Evolutionary conservation across 1,140 invertebrate genomes (phyloP), one percentile per base, ranked within the genome.

Genomic region (Lepidostoma basale): DNA sequence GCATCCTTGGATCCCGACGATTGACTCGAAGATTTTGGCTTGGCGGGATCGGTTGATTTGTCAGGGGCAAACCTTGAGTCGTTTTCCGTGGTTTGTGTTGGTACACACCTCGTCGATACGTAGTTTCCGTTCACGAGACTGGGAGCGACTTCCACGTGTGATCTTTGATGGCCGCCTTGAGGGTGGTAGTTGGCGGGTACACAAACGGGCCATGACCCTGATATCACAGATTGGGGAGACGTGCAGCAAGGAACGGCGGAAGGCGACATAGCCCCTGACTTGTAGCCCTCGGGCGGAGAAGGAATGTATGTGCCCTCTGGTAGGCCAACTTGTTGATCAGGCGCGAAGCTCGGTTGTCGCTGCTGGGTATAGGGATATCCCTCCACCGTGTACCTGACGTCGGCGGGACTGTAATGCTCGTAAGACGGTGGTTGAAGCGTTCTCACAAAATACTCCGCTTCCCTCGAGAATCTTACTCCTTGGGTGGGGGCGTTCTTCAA

Each of bases 331-430:
- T 81, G n/a, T 77, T 78, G 62, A 78, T 81, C 20, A 75, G 73
- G 40, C 68, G 75, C 78, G 73, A 77, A 83, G 25, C 79, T 79
- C 62, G 82, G 80, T 67, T 81, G 80, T 28, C 47, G 49, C 10
- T 74, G 82, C 59, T 81, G 77, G 18, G 80, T 77, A 18, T 81
- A 86, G 0, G 91, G 91, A 77, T 93, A 93, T 1, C 92, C 91
- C 72, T 92, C 91, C 23, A 88, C 86, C 1, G 91, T 92, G 75
- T 92, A 91, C 66, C 91, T 85, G 12, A 92, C 86, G 73, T 90
- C 89, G 36, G 85, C 81, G 62, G 83, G 78, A 64, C 77, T 83
- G 78, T 81, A 86, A 76, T 79, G 84, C 74, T 83, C 85, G 77
- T 85, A 85, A 45, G 74, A 77, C 8, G 78, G 76, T 3, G 80